Conservation (phyloP, 2,888 invertebrate genomes). For the Gortyna flavago region DNA sequence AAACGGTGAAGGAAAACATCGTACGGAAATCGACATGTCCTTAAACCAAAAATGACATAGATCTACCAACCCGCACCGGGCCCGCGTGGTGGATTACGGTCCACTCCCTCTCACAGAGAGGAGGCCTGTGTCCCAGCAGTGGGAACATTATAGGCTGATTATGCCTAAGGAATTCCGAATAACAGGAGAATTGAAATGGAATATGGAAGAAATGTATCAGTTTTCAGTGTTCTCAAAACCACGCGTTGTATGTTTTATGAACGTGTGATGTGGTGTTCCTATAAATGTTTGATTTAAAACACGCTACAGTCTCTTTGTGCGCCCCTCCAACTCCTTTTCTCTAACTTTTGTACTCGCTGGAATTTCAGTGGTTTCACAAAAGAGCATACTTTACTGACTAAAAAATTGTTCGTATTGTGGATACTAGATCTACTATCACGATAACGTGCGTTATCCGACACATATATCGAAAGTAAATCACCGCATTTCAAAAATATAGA, state of each 20-base stretch:
- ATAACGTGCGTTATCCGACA: no score
- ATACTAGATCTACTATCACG: background rate
- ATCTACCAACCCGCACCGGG: background rate
- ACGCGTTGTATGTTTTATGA: slow-evolving; percentile 39
- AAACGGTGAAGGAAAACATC: background rate
- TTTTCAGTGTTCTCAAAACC: slow-evolving; percentile 20
- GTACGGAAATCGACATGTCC: background rate
- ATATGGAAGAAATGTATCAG: background rate
- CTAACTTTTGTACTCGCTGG: slow-evolving; percentile 13
- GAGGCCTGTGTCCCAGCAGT: background rate
- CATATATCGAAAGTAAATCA: no score
- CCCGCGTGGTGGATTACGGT: no score
- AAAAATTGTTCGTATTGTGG: slow-evolving; percentile 3
- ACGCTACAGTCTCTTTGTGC: slow-evolving; percentile 14
- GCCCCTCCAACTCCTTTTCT: slow-evolving; percentile 19
- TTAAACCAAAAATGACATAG: background rate
- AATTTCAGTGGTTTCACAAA: slow-evolving; percentile 18
- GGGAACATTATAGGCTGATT: background rate
- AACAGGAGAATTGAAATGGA: background rate
- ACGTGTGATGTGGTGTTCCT: slow-evolving; percentile 23
- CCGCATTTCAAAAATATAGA: background rate
- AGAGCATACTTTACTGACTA: no score
- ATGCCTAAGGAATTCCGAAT: background rate
- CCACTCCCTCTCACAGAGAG: background rate
- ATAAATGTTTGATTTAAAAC: slow-evolving; percentile 49